Conservation (phyloP, 2,888 invertebrate genomes). For the Rutpela maculata region DNA sequence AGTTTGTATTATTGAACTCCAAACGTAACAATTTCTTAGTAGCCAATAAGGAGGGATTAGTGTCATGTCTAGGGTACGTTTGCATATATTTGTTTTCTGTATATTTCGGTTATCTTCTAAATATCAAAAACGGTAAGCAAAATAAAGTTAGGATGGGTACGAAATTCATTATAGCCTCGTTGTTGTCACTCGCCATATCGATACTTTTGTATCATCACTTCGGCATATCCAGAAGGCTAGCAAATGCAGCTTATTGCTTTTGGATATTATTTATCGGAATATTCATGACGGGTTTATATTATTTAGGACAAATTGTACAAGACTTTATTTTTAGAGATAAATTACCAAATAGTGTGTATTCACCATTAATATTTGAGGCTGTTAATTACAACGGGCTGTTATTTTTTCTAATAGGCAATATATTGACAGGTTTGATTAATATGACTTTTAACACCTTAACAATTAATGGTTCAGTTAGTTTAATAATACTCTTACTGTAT, state of each 20-base stretch:
- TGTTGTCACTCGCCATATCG: slow-evolving; percentile 41
- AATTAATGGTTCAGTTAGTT: slow-evolving; percentile 69
- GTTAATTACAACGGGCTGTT: slow-evolving; percentile 88
- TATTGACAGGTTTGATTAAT: slow-evolving; percentile 90
- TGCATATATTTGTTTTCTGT: slow-evolving; percentile 87
- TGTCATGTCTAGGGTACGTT: slow-evolving; percentile 89
- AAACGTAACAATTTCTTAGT: slow-evolving; percentile 80
- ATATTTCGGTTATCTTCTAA: slow-evolving; percentile 78
- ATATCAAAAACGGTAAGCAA: slow-evolving; percentile 64
- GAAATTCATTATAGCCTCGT: slow-evolving; percentile 38
- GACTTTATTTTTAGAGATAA: slow-evolving; percentile 61
- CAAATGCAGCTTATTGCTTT: slow-evolving; percentile 87
- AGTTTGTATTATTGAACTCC: slow-evolving; percentile 81
- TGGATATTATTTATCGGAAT: slow-evolving; percentile 84
- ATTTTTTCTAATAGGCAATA: slow-evolving; percentile 90
- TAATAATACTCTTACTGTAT: slow-evolving; percentile 78
- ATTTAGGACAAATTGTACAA: slow-evolving; percentile 76
- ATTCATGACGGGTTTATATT: slow-evolving; percentile 76
- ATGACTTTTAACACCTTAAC: slow-evolving; percentile 80
- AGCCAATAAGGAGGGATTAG: slow-evolving; percentile 95
- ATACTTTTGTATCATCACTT: slow-evolving; percentile 74
- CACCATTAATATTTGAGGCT: slow-evolving; percentile 80
- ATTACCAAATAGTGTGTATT: slow-evolving; percentile 58
- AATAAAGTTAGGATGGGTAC: slow-evolving; percentile 5
- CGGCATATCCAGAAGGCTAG: slow-evolving; percentile 86